Evolutionary conservation across 2,113 vertebrate genomes (phyloP).

Genomic region (Rhineura floridana): DNA sequence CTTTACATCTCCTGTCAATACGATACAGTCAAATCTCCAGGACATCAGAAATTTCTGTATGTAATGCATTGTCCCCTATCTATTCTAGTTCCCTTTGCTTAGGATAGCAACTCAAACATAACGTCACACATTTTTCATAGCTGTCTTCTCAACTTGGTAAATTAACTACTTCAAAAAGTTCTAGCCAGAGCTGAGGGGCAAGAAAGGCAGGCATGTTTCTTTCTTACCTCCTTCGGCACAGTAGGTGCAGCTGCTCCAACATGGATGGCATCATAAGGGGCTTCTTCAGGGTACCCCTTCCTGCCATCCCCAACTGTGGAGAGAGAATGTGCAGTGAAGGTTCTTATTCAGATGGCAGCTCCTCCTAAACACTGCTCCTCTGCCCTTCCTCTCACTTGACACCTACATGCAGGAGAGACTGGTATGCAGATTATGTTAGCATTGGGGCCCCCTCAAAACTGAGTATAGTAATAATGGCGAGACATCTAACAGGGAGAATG

Average conservation of each 20-base stretch:
- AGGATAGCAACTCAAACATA: background rate
- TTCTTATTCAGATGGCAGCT: background rate
- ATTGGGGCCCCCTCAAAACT: background rate
- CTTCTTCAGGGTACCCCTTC: constrained; percentile 82
- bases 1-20: background rate
- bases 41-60: background rate
- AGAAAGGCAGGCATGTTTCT: accelerated
- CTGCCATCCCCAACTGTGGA: constrained; percentile 86
- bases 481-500: background rate
- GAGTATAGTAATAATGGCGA: background rate
- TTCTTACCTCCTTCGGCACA: constrained; percentile 83
- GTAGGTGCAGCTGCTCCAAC: constrained; percentile 87
- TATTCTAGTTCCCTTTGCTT: background rate
- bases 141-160: background rate
- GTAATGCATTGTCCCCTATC: background rate
- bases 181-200: background rate
- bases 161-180: background rate
- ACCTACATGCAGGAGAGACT: background rate
- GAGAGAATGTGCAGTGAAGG: background rate
- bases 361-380: background rate
- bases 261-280: constrained; percentile 90
- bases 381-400: background rate
- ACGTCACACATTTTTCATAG: background rate
- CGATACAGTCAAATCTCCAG: background rate
- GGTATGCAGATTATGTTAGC: background rate